phyloP scores from a whole-genome alignment of 2,888 invertebrate genomes.

The Synergus laeviventris region DNA sequence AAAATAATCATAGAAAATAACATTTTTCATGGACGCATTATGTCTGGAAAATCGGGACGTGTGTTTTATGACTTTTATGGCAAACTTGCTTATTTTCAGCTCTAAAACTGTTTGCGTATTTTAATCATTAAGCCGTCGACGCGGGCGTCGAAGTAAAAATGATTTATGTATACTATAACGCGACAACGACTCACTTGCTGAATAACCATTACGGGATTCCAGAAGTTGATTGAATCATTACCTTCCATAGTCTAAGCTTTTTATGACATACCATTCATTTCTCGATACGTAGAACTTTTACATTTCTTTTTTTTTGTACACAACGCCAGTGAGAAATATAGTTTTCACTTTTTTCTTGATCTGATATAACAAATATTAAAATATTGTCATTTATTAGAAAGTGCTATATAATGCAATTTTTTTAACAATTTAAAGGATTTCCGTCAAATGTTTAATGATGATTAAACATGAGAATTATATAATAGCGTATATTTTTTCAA shows the following conservation, averaged over 20 bases:
- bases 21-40: too few species aligned
- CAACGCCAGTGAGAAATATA: not conserved
- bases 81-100: not conserved
- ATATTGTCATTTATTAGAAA: not conserved
- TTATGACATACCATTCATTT: not conserved
- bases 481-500: too few species aligned
- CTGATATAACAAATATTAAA: not conserved
- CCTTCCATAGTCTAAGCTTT: not conserved
- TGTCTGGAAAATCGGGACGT: too few species aligned
- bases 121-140: not conserved
- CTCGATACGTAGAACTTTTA: not conserved
- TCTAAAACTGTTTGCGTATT: not conserved
- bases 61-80: too few species aligned
- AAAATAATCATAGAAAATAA: too few species aligned
- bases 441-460: too few species aligned
- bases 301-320: not conserved
- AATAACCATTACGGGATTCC: not conserved
- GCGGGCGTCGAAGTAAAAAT: not conserved
- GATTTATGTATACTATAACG: not conserved
- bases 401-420: not conserved
- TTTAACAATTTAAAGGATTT: not conserved
- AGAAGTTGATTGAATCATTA: slow-evolving; percentile 5
- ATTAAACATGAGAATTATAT: too few species aligned
- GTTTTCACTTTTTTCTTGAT: not conserved
- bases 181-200: not conserved